These are phyloP conservation scores for Dysmachus trigonus DNA, from an alignment of 2,888 invertebrate species.

Conservation along the genomic window DNA sequence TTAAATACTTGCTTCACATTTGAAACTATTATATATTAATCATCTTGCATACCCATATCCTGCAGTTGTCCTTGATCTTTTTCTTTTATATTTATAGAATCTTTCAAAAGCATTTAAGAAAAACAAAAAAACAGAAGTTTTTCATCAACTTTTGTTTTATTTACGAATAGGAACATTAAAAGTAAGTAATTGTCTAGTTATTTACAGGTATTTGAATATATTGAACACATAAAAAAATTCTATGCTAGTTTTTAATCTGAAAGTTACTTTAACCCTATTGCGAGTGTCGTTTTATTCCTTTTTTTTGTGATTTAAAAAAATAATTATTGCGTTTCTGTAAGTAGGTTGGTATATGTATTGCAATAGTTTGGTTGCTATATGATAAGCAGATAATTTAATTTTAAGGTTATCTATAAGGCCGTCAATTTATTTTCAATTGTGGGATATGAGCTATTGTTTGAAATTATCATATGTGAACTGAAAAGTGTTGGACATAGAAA, in stretches of 20 bases:
- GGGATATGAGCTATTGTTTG: neutral
- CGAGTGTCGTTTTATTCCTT: neutral
- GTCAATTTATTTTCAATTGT: neutral
- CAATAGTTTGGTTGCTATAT: neutral
- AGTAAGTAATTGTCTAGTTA: slow-evolving; percentile 28
- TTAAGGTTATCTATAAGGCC: neutral
- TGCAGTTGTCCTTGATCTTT: slow-evolving; percentile 55
- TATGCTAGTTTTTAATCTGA: neutral
- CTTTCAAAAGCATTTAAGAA: neutral
- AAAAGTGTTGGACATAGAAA: too few species aligned
- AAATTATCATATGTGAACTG: too few species aligned
- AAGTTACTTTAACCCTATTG: neutral
- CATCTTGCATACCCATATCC: slow-evolving; percentile 58
- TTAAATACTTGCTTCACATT: neutral
- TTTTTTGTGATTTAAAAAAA: neutral
- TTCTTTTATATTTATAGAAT: neutral
- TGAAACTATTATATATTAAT: neutral
- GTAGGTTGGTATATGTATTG: neutral
- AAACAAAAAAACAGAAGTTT: slow-evolving; percentile 6
- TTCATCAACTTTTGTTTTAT: slow-evolving; percentile 4
- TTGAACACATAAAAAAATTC: slow-evolving; percentile 35
- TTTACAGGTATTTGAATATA: slow-evolving; percentile 9
- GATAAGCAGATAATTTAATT: neutral
- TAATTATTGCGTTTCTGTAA: neutral
- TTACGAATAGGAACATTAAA: slow-evolving; percentile 38